phyloP scores from a whole-genome alignment of 2,113 vertebrate genomes.

The Scophthalmus maximus region DNA sequence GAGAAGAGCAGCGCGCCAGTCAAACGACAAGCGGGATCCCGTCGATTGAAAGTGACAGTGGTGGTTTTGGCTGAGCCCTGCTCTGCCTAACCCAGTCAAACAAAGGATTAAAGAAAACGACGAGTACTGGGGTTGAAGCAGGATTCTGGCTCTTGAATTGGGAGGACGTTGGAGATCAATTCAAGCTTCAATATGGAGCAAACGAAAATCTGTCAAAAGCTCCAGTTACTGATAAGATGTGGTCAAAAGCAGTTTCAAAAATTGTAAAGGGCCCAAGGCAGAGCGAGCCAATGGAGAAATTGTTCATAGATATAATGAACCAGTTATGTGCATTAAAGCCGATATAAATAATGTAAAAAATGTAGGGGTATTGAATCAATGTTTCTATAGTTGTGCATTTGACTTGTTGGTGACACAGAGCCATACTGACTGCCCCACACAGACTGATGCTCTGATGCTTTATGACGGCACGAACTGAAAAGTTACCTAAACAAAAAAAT shows the following conservation, averaged over 20 bases:
- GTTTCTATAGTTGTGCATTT: neutral
- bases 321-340: slow-evolving; percentile 25
- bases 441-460: neutral
- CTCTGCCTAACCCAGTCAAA: slow-evolving; percentile 55
- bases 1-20: slow-evolving; percentile 42
- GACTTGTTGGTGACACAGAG: no score
- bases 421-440: neutral
- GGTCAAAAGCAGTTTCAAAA: slow-evolving; percentile 9
- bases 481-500: no score
- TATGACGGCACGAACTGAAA: neutral
- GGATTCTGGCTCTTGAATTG: slow-evolving; percentile 30
- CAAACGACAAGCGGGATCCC: slow-evolving; percentile 41
- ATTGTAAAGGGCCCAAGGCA: neutral
- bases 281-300: slow-evolving; percentile 9
- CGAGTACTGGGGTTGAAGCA: slow-evolving; percentile 30
- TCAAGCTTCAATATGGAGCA: slow-evolving; percentile 40
- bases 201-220: slow-evolving; percentile 39
- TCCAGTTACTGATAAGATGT: slow-evolving; percentile 19
- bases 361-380: neutral
- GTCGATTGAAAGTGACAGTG: slow-evolving; percentile 64
- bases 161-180: slow-evolving; percentile 49
- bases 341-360: neutral
- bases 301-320: no score
- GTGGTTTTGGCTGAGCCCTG: slow-evolving; percentile 60
- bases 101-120: slow-evolving; percentile 40